These are phyloP conservation scores for Porites cylindrica DNA, from an alignment of 92 coral and sea anemone genomes.

Conservation along the genomic window DNA sequence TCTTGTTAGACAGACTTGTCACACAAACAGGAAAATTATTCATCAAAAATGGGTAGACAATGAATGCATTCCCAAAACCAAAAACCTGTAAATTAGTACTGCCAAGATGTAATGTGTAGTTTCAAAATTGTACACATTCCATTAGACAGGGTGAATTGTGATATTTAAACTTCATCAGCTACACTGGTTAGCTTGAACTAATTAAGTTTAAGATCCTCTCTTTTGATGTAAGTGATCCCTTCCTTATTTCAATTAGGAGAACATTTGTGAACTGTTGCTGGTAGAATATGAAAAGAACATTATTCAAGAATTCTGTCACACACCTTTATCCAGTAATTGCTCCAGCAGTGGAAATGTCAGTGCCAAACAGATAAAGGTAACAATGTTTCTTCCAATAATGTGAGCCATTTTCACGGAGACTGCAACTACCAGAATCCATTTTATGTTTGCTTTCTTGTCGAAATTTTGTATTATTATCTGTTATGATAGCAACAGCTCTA, in stretches of 20 bases:
- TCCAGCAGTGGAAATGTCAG: not conserved
- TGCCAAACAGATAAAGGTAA: conserved; percentile 21
- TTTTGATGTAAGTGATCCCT: not conserved
- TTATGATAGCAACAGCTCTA: no score
- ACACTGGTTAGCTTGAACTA: not conserved
- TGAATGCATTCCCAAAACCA: no score
- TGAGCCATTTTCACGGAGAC: no score
- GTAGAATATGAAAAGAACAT: conserved; percentile 31
- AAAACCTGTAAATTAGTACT: no score
- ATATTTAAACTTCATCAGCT: no score
- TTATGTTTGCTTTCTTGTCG: no score
- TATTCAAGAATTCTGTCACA: conserved; percentile 25
- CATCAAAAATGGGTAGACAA: no score
- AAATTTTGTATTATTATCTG: no score
- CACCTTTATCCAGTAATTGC: conserved; percentile 18
- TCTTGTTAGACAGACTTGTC: no score
- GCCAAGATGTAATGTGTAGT: not conserved
- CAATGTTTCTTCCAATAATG: not conserved
- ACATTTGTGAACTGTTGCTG: conserved; percentile 66
- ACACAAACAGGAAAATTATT: no score
- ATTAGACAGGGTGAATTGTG: not conserved
- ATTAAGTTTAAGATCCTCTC: not conserved
- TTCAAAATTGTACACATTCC: not conserved
- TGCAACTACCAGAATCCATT: no score
- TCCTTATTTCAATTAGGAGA: conserved; percentile 48